Evolutionary conservation across 2,888 invertebrate species (phyloP), one percentile per base, ranked within the genome.

Genomic region (Leptinotarsa haldemani): DNA sequence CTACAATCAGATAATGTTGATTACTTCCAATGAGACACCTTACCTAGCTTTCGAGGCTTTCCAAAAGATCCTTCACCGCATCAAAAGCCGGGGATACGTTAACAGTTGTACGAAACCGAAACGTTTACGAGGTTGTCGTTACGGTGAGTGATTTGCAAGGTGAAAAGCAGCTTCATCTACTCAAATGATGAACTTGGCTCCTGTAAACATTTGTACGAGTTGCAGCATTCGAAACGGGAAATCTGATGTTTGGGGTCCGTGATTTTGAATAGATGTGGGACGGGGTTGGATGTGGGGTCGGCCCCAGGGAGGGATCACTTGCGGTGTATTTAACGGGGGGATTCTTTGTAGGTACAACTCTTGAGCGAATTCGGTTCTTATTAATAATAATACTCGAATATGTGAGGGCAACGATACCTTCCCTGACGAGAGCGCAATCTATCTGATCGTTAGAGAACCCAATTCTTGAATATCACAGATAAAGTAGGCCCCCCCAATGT

Each of bases 11-110:
- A 16, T 56, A 22, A 56, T 20, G 53, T 22, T 20, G 53, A 56
- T 56, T 56, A 56, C 53, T 56, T 13, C 13, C 20, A 56, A 56
- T 56, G 20, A 56, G 53, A 56, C 53, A 56, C 53, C 22, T 20
- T 13, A 22, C 18, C 18, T 20, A 20, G n/a, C 18, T 56, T 22
- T 18, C 52, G 18, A 4, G 3, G 53, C 3, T 18, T 56, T 20
- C 53, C n/a, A 12, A 9, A 52, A 9, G 40, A 40, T 9, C 40
- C 40, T 40, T 40, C 40, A 56, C 20, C 53, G 20, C 53, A 22
- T 56, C 53, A 56, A 56, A 56, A 22, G 53, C 53, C 53, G 53
- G 13, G 2, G 9, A 56, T 18, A 20, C 22, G 13, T 56, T 18
- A n/a, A 16, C 52, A 12, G 52, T 5, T n/a, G n/a, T 18, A 16